phyloP scores from a whole-genome alignment of 2,113 vertebrate species.

The Gymnogyps californianus region DNA sequence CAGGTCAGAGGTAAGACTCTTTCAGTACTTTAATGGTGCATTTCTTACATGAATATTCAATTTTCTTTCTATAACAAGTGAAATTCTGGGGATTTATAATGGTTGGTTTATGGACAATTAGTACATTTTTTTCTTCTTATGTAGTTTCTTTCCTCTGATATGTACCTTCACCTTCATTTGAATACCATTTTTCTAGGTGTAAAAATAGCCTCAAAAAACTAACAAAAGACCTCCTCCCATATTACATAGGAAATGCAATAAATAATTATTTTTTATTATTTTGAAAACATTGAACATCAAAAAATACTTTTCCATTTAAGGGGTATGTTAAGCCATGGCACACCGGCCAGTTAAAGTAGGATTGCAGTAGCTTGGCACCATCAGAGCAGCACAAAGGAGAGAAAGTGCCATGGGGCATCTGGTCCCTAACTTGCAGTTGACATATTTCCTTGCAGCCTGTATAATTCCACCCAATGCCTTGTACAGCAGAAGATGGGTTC shows the following conservation, averaged over 20 bases:
- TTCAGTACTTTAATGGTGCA: background rate
- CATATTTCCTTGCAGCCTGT: background rate
- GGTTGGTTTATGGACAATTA: background rate
- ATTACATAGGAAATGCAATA: background rate
- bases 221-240: background rate
- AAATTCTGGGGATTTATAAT: background rate
- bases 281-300: background rate
- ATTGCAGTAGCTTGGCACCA: background rate
- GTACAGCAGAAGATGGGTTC: background rate
- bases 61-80: background rate
- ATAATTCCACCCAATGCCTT: background rate
- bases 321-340: background rate
- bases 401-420: background rate
- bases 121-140: background rate
- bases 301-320: background rate
- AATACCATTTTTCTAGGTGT: background rate
- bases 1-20: background rate
- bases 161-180: background rate
- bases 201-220: background rate
- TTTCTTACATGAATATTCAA: background rate
- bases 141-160: background rate
- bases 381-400: background rate
- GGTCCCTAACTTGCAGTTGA: background rate
- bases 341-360: background rate
- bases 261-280: background rate